Evolutionary conservation across 2,888 invertebrate species (phyloP).

Genomic region (Leucophora obtusa): DNA sequence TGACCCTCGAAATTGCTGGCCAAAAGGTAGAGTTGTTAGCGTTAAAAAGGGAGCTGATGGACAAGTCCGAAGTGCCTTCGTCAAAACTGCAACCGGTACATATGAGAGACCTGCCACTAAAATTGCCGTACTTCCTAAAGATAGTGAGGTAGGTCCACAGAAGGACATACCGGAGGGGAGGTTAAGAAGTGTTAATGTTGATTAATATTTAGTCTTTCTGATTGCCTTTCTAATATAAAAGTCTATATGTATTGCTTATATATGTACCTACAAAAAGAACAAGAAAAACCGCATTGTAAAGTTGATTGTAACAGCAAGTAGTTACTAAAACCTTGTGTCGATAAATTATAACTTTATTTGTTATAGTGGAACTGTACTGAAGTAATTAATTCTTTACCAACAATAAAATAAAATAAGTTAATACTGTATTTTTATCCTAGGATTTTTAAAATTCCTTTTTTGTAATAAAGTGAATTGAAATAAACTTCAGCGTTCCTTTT

Average conservation of each 20-base stretch:
- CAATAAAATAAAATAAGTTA: background rate
- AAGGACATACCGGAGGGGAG: slow-evolving; percentile 43
- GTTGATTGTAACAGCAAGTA: background rate
- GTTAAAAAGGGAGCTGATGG: slow-evolving; percentile 42
- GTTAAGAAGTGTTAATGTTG: slow-evolving; percentile 26
- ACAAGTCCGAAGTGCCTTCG: slow-evolving; percentile 38
- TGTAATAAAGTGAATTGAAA: slow-evolving; percentile 4
- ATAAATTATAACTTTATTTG: too few relatives aligned
- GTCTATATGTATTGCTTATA: too few relatives aligned
- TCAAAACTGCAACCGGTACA: slow-evolving; percentile 25
- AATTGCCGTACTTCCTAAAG: slow-evolving; percentile 32
- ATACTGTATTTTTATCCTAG: background rate
- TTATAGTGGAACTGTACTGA: slow-evolving; percentile 4
- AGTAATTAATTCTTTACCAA: slow-evolving; percentile 3
- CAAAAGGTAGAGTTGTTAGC: slow-evolving; percentile 46
- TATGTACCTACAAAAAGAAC: background rate
- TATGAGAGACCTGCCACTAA: slow-evolving; percentile 45
- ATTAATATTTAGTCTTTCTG: background rate
- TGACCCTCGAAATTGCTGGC: slow-evolving; percentile 48
- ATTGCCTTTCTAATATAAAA: too few relatives aligned
- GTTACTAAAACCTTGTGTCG: too few relatives aligned
- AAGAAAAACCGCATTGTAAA: background rate
- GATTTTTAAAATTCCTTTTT: slow-evolving; percentile 19
- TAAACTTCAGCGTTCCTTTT: background rate
- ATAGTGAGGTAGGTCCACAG: slow-evolving; percentile 28